Base-by-base conservation (phyloP, 2,888 invertebrate genomes). In the Hypercompe scribonia region DNA sequence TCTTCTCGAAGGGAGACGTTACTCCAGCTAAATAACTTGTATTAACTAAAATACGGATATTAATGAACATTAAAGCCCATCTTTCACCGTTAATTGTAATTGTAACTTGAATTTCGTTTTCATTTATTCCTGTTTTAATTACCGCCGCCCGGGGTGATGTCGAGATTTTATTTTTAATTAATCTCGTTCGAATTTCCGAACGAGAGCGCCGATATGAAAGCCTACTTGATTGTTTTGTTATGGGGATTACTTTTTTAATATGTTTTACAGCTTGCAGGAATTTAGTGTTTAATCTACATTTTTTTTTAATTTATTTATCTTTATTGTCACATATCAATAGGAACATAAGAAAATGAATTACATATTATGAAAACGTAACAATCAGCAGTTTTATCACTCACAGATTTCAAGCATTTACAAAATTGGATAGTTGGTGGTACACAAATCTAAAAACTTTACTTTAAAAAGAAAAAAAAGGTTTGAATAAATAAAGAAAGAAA, bases 131-230 rank as follows among this genome's bases (percentile, higher is more conserved):
- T 78, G 83, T 89, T 92, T 91, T 90, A 92, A 92, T 92, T 91
- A 88, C 87, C 84, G 83, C 79, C 79, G 84, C 85, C 78, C 72
- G 79, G 83, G 86, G 86, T 85, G 86, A 87, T 81, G 81, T 77
- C 79, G 83, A 80, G 87, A 87, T 90, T 90, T 91, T 90, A 89
- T 90, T 91, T 92, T 91, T 91, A 92, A 93, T 93, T 92, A 93
- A 92, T 84, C 88, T 85, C 87, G 85, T 87, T 87, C 86, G 82
- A 75, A 80, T 80, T 78, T 78, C 74, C 75, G 73, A 84, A 73
- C 71, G 74, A 77, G 73, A 84, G 83, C 83, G 81, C 79, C 82
- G 78, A 54, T 76, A 84, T 86, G 83, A 81, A 87, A 85, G 78
- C 72, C 83, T 79, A 84, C 85, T 87, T 84, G 87, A 86, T 85